These are phyloP conservation scores for fruit fly (Drosophila melanogaster) DNA, from an alignment of 1,140 invertebrate genomes.

Conservation along the genomic window Release_6_plus_ISO1_MT NT_033779.5:7807501-7808000, in stretches of 20 bases:
- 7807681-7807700: constrained; percentile 61
- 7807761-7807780: constrained; percentile 53
- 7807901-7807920: constrained; percentile 19
- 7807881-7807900: constrained; percentile 33
- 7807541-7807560: constrained; percentile 22
- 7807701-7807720: constrained; percentile 58
- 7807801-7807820: constrained; percentile 52
- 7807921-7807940: constrained; percentile 27
- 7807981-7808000: neutral
- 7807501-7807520: no score
- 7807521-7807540: constrained; percentile 10
- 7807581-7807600: constrained; percentile 49
- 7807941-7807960: constrained; percentile 18
- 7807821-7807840: constrained; percentile 7
- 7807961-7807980: neutral
- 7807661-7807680: constrained; percentile 41
- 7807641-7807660: neutral
- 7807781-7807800: constrained; percentile 56
- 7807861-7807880: constrained; percentile 14
- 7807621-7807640: constrained; percentile 6
- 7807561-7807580: constrained; percentile 24
- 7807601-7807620: constrained; percentile 42
- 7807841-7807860: constrained; percentile 25
- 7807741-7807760: constrained; percentile 62
- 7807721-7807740: constrained; percentile 72